These are phyloP conservation scores for Arremon aurantiirostris DNA, from an alignment of 2,797 vertebrate species.

Conservation along the genomic window DNA sequence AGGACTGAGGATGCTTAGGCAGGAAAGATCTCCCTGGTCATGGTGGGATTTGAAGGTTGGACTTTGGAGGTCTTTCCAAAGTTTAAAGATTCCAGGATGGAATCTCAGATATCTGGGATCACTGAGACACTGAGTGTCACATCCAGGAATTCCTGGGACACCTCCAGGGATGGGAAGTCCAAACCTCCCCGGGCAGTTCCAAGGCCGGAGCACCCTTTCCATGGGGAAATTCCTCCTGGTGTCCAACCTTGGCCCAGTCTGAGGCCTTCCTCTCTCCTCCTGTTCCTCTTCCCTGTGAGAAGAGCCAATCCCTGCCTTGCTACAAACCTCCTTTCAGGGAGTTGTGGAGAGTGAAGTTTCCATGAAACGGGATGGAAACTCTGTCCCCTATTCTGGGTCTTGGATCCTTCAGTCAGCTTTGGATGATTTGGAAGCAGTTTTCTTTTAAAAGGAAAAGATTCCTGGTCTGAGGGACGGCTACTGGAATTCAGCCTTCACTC, in stretches of 20 bases:
- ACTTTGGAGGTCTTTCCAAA: not conserved
- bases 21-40: not conserved
- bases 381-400: rapidly evolving
- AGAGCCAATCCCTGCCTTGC: rapidly evolving
- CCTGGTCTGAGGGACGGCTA: rapidly evolving
- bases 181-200: too few relatives aligned
- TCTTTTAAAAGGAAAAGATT: not conserved
- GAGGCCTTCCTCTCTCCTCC: not conserved
- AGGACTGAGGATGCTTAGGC: rapidly evolving
- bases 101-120: not conserved
- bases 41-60: not conserved
- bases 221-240: rapidly evolving
- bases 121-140: rapidly evolving
- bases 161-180: too few relatives aligned
- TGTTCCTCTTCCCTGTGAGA: not conserved
- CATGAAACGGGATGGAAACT: rapidly evolving
- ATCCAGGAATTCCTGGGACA: too few relatives aligned
- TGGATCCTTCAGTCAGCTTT: not conserved
- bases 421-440: not conserved
- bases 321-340: not conserved
- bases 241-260: not conserved
- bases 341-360: rapidly evolving
- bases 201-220: too few relatives aligned
- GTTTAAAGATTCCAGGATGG: not conserved
- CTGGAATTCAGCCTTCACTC: not conserved